Evolutionary conservation across 2,797 vertebrate genomes (phyloP), one percentile per base, ranked within the genome.

Genomic region (Tragelaphus eurycerus): DNA sequence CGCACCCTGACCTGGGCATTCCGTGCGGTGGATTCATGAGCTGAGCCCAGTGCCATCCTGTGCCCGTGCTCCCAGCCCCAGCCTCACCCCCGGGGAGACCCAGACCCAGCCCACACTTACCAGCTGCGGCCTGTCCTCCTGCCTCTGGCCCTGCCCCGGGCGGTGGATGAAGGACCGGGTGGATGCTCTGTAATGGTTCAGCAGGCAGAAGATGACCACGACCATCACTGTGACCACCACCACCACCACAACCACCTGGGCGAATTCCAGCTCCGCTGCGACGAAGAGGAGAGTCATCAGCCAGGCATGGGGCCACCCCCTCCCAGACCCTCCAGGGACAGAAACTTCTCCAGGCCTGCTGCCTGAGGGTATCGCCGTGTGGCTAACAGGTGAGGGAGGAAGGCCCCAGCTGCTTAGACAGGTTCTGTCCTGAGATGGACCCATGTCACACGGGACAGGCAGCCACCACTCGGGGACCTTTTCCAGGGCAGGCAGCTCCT

Each of bases 161-260:
- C 99, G 98, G 96, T 99, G 99, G 98, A 99, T 99, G 98, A 99
- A 99, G 98, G 99, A 99, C 98, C 99, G 99, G 31, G 99, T 99
- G 25, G 99, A 99, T 96, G 99, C 99, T 97, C 99, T 99, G 99
- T 99, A 99, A 98, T 99, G 99, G 98, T 99, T 99, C 98, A 99
- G 99, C 98, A 99, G 98, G 98, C 99, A 99, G 98, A 99, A 99
- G 98, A 99, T 99, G 96, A 99, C 99, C 98, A 99, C 99, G 91
- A 99, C 99, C 99, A 99, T 99, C 99, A 99, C 99, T 27, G 99
- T 99, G 99, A 99, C 99, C 98, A 99, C 99, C 98, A 99, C 99
- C 10, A 99, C 99, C 96, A 99, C 99, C 98, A 99, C 99, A 98
- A 99, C 98, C 97, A 99, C 99, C 98, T 99, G 99, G 98, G 99